phyloP scores from a whole-genome alignment of 2,113 vertebrate genomes.

The Anoura caudifer region DNA sequence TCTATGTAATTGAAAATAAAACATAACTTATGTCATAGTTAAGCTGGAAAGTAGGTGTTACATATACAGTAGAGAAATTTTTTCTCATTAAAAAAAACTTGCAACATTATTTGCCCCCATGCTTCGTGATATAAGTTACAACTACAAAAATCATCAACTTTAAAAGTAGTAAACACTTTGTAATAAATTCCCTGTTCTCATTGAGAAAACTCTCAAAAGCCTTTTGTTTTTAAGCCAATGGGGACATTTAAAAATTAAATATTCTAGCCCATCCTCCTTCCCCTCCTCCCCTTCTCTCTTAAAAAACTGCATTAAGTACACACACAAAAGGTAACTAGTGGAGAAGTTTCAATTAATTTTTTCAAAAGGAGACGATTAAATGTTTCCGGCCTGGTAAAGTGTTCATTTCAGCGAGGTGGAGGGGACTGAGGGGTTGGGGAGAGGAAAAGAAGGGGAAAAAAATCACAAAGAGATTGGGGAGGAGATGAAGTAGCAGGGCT shows the following conservation, averaged over 20 bases:
- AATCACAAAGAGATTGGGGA: conserved; percentile 87
- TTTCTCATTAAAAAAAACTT: not conserved
- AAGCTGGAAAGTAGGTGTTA: conserved; percentile 44
- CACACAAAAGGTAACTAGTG: conserved; percentile 88
- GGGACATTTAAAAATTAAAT: conserved; percentile 75
- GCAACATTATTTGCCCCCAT: not conserved
- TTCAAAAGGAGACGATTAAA: conserved; percentile 99
- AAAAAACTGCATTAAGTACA: conserved; percentile 81
- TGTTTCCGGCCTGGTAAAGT: conserved; percentile 99
- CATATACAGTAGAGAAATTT: not conserved
- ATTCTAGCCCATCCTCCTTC: conserved; percentile 74
- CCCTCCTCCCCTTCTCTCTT: conserved; percentile 76
- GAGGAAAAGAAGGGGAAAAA: conserved; percentile 80
- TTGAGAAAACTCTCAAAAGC: conserved; percentile 11
- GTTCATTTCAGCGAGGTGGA: conserved; percentile 94
- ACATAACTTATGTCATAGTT: conserved; percentile 34
- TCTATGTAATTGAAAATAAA: conserved; percentile 21
- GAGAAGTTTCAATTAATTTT: conserved; percentile 99
- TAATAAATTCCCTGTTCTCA: conserved; percentile 13
- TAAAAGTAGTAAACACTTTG: conserved; percentile 41
- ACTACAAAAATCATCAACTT: not conserved
- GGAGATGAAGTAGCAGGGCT: conserved; percentile 86
- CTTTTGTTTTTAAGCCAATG: conserved; percentile 74
- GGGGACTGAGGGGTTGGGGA: conserved; percentile 52
- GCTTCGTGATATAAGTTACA: conserved; percentile 31